A percentile compares a stretch with the other conserved stretches of the same genome.
These are phyloP conservation scores for Zaprionus ornatus DNA, from an alignment of 1,140 invertebrate species.

Conservation along the genomic window DNA sequence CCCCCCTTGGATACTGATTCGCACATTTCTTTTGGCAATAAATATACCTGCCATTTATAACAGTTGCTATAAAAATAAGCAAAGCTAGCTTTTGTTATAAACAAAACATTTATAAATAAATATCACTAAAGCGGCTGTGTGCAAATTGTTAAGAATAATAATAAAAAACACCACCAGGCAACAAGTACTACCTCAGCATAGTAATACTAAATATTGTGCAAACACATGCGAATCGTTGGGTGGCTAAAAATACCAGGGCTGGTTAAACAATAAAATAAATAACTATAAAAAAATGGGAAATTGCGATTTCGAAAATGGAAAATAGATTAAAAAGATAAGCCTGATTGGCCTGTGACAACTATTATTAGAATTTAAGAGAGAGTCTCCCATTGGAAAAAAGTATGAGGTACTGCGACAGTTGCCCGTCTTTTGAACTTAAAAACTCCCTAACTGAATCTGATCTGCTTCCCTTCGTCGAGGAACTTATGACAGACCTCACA, in stretches of 20 bases:
- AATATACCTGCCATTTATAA: constrained; percentile 2
- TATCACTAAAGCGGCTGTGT: constrained; percentile 22
- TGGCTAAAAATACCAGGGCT: neutral
- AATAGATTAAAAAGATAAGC: neutral
- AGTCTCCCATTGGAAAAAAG: no score
- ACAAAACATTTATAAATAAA: constrained; percentile 70
- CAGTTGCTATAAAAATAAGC: constrained; percentile 21
- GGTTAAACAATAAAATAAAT: neutral
- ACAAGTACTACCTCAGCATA: constrained; percentile 22
- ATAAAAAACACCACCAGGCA: constrained; percentile 15
- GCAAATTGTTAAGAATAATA: constrained; percentile 75
- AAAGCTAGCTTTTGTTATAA: constrained; percentile 40
- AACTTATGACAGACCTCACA: no score
- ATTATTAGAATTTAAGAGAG: no score
- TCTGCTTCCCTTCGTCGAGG: no score
- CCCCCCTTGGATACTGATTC: constrained; percentile 33
- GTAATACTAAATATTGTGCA: constrained; percentile 51
- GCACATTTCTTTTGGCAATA: constrained; percentile 38
- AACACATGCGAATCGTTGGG: constrained; percentile 24
- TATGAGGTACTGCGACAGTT: no score
- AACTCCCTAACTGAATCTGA: no score
- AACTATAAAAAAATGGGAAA: neutral
- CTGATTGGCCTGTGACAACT: no score
- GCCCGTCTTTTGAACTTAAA: no score
- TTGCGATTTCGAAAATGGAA: neutral